phyloP scores from a whole-genome alignment of 2,888 invertebrate genomes.

The Microplitis deprimator region DNA sequence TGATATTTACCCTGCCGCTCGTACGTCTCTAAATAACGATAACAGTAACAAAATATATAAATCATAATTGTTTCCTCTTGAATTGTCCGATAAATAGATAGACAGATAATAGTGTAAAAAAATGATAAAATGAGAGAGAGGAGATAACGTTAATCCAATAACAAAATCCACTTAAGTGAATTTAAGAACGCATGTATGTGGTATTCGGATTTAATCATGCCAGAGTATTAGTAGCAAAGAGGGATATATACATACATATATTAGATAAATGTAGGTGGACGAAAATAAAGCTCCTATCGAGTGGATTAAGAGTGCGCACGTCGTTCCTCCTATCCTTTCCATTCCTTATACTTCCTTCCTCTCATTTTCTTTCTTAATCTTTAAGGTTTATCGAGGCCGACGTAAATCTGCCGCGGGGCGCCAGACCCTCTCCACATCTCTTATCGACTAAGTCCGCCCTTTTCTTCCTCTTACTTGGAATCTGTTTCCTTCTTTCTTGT shows the following conservation, averaged over 20 bases:
- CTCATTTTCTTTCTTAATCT: constrained; percentile 60
- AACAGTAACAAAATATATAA: background rate
- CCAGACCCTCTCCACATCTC: constrained; percentile 53
- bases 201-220: background rate
- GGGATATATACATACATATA: constrained; percentile 20
- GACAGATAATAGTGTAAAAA: background rate
- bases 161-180: background rate
- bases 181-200: background rate
- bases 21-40: background rate
- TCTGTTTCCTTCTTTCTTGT: constrained; percentile 19
- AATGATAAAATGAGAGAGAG: background rate
- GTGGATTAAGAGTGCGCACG: constrained; percentile 51
- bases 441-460: constrained; percentile 56
- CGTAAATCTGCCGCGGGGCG: constrained; percentile 64
- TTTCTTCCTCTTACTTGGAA: constrained; percentile 37
- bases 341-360: constrained; percentile 35
- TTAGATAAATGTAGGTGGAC: constrained; percentile 3
- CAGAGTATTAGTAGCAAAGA: background rate
- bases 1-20: background rate
- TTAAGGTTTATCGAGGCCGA: constrained; percentile 65
- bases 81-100: background rate
- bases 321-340: constrained; percentile 31
- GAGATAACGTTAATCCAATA: background rate
- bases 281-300: constrained; percentile 49
- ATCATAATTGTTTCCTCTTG: background rate